Base-by-base conservation (phyloP, 2,113 vertebrate species). In the Dascyllus trimaculatus region DNA sequence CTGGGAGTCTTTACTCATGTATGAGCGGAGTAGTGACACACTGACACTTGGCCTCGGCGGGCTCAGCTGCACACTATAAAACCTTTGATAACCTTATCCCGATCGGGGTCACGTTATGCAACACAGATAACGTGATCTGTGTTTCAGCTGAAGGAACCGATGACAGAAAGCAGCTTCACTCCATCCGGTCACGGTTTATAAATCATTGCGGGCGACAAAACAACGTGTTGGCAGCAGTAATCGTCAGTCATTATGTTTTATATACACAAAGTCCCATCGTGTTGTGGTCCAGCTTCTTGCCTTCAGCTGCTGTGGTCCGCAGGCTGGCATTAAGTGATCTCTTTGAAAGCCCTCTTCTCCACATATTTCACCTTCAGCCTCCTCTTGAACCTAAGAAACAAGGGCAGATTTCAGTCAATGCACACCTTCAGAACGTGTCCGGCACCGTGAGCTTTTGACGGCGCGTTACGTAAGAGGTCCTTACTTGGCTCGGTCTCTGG, bases 401-500 rank as follows among this genome's bases (percentile, higher is more conserved):
- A 32, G 3, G 5, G 4, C 5, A 59, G 11, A 22, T 64, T 72
- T 68, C 32, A 46, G 54, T 61, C 56, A 86, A 19, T 35, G 15
- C 0, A 22, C 69, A 71, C 65, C 26, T 54, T 6, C 18, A 53
- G 19, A 72, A 67, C 19, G n/a, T 62, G 35, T 2, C 40, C 15
- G 26, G 56, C n/a, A 35, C 51, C 19, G 21, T 9, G 43, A 18
- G 35, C 35, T 0, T 61, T 8, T n/a, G 61, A 73, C 61, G 73
- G 72, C 8, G 24, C 22, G 80, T 88, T 86, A 69, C 1, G 2
- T 17, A 85, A 81, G 32, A 64, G 58, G 49, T 75, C 76, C 96
- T 94, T 92, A 98, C 97, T 96, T 98, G 85, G 96, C 96, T 89
- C 97, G 78, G 26, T 97, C 95, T 58, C 96, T 91, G 0, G 97